Conservation (phyloP, 2,888 invertebrate species). For the Agriopis marginaria region DNA sequence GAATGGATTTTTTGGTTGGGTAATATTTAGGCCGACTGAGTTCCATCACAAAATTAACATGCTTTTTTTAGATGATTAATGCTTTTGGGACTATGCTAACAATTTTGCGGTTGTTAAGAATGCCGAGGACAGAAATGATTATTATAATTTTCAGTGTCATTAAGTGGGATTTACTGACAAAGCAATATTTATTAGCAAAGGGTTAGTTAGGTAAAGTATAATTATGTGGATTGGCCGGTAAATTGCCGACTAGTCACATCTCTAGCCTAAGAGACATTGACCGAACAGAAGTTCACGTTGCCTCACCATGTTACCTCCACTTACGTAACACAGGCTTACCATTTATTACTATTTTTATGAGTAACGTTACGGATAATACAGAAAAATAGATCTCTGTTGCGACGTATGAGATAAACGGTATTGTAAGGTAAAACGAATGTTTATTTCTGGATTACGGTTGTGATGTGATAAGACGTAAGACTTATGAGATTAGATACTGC, state of each 20-base stretch:
- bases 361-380: conserved; percentile 60
- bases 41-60: not conserved
- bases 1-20: not conserved
- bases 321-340: conserved; percentile 55
- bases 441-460: conserved; percentile 32
- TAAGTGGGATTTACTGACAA: too few relatives aligned
- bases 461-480: conserved; percentile 18
- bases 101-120: too few relatives aligned
- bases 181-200: too few relatives aligned
- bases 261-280: conserved; percentile 67
- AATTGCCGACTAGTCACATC: conserved; percentile 16
- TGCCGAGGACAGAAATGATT: too few relatives aligned
- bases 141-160: too few relatives aligned
- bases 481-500: conserved; percentile 10
- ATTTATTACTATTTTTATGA: conserved; percentile 57
- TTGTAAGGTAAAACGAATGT: conserved; percentile 24
- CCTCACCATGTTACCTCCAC: conserved; percentile 51
- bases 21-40: not conserved
- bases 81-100: too few relatives aligned
- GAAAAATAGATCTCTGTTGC: conserved; percentile 59
- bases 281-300: conserved; percentile 73
- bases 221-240: not conserved
- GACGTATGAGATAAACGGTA: conserved; percentile 39
- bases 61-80: too few relatives aligned
- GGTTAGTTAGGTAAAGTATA: too few relatives aligned